phyloP scores from a whole-genome alignment of 2,797 vertebrate species.

The Acanthurus lineatus region DNA sequence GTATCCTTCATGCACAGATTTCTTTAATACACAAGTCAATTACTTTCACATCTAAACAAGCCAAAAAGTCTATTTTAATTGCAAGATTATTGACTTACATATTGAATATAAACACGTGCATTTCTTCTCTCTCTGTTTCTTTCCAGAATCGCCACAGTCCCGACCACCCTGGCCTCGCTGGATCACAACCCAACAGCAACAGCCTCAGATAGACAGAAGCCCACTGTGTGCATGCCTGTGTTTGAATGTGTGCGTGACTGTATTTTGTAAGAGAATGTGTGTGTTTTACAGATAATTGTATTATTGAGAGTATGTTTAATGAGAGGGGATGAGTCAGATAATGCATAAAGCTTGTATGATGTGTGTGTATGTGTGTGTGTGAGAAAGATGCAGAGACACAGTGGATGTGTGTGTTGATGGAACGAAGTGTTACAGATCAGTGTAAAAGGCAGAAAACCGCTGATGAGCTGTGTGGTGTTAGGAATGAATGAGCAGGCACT shows the following conservation, averaged over 20 bases:
- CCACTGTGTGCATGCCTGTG: slow-evolving; percentile 57
- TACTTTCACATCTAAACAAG: neutral
- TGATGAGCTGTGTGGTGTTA: slow-evolving; percentile 45
- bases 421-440: slow-evolving; percentile 61
- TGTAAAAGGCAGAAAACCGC: slow-evolving; percentile 53
- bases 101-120: neutral
- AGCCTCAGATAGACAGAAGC: slow-evolving; percentile 90
- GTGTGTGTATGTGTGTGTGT: slow-evolving; percentile 7
- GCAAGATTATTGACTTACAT: no score
- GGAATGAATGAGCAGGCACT: slow-evolving; percentile 47
- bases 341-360: slow-evolving; percentile 36
- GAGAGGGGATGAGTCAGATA: slow-evolving; percentile 27
- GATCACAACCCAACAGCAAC: slow-evolving; percentile 96
- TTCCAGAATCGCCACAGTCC: slow-evolving; percentile 95
- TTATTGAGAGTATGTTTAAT: slow-evolving; percentile 62
- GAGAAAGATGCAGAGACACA: slow-evolving; percentile 29
- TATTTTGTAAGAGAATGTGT: slow-evolving; percentile 64
- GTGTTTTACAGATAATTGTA: slow-evolving; percentile 74
- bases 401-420: slow-evolving; percentile 34
- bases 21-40: neutral
- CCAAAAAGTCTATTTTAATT: neutral
- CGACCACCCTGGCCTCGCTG: slow-evolving; percentile 92
- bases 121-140: neutral
- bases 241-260: slow-evolving; percentile 47
- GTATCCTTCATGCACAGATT: neutral